Conservation (phyloP, 1,140 invertebrate species). For the Rhagoletis zephyria region DNA sequence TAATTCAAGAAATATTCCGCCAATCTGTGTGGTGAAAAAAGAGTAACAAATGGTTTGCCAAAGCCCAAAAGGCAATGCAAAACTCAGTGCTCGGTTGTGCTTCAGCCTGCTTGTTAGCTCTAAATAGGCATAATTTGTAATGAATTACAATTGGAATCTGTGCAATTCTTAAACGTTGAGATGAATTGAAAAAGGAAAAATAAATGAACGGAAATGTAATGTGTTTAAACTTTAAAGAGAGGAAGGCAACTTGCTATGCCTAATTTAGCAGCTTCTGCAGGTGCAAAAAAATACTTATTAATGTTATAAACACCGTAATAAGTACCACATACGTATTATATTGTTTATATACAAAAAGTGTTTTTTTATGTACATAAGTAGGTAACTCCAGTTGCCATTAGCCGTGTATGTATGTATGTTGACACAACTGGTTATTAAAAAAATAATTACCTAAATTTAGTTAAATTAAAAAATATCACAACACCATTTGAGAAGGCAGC, state of each 20-base stretch:
- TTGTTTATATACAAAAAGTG: no score
- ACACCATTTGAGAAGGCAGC: no score
- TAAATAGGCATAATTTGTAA: constrained; percentile 37
- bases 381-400: no score
- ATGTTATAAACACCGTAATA: no score
- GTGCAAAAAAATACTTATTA: neutral
- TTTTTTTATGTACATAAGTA: no score
- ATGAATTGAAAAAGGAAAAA: constrained; percentile 2
- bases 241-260: neutral
- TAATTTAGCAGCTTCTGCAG: neutral
- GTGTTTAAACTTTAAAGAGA: neutral
- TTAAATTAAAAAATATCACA: no score
- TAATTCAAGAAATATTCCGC: no score
- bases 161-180: neutral
- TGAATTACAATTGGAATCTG: constrained; percentile 7
- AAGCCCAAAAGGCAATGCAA: neutral
- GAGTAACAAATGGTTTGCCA: neutral
- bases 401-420: no score
- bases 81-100: neutral
- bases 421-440: no score
- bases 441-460: no score
- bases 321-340: no score
- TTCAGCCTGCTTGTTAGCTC: neutral
- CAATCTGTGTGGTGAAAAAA: no score
- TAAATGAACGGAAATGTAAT: neutral